phyloP scores from a whole-genome alignment of 2,888 invertebrate genomes.

The Onthophagus sagittarius region DNA sequence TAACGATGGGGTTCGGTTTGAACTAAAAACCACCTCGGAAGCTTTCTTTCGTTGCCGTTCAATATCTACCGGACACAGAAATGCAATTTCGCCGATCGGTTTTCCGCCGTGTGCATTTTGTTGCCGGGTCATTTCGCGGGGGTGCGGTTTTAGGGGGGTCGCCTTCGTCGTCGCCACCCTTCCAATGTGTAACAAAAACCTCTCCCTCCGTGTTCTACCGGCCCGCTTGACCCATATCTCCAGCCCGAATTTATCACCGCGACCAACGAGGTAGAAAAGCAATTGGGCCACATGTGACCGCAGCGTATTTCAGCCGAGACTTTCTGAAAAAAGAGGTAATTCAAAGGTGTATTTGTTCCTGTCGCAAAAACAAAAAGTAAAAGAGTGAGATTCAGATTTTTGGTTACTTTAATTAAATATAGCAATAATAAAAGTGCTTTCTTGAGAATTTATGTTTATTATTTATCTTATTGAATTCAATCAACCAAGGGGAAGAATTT shows the following conservation, averaged over 20 bases:
- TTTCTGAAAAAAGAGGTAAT: background rate
- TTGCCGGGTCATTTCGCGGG: conserved; percentile 9
- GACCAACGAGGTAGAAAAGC: conserved; percentile 38
- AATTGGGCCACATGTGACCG: conserved; percentile 40
- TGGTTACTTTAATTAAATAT: too few relatives aligned
- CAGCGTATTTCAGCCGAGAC: conserved; percentile 22
- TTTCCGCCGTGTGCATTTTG: conserved; percentile 5
- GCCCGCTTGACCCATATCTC: conserved; percentile 21
- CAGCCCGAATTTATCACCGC: conserved; percentile 32
- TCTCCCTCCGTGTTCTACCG: conserved; percentile 19
- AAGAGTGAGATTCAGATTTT: background rate
- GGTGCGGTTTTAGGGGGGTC: conserved; percentile 1
- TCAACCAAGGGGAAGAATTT: too few relatives aligned
- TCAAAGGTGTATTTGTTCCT: background rate
- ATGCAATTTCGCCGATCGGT: conserved; percentile 12
- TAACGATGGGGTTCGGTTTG: background rate
- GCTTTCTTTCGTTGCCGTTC: background rate
- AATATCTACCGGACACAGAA: conserved; percentile 5
- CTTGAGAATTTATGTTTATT: too few relatives aligned
- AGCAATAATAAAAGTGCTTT: too few relatives aligned
- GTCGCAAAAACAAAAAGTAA: background rate
- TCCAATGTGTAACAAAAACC: conserved; percentile 21
- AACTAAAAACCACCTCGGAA: background rate
- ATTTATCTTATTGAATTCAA: too few relatives aligned
- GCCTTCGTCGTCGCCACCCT: background rate